Base-by-base conservation (phyloP, 2,888 invertebrate genomes). In the Heliconius charithonia region DNA sequence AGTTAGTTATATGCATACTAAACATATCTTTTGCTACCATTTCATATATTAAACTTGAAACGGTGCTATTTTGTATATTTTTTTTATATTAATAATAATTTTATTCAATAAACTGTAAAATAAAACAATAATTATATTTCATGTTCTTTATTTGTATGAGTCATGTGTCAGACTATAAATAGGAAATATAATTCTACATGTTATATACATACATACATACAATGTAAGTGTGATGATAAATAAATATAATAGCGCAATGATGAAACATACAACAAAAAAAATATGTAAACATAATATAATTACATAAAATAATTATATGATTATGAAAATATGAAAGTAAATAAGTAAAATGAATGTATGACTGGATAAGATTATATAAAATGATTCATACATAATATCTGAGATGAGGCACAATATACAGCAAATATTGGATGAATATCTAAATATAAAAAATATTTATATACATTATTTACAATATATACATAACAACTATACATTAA, bases 91-190 rank as follows among this genome's bases (percentile, higher is more conserved):
- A n/a, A 12, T n/a, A 59, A 59, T 63, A 16, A 45, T 9, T 74
- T 37, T n/a, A 32, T 25, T n/a, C 1, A 51, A 51, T 10, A 37
- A 37, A 25, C 13, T 25, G 2, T 25, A 7, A 74, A 80, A 62
- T 72, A 76, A 80, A 80, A 45, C 51, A 77, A 41, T 63, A 51
- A 29, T 81, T 79, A 75, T 75, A 59, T 73, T 76, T 73, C 9
- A 79, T 78, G 92, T 92, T 92, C 93, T 94, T 93, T 93, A 94
- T 94, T 94, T 93, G 93, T 93, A 94, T 91, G 93, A 90, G 87
- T 88, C 86, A 83, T 86, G 85, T 84, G 78, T 80, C 51, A 66
- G 73, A 79, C 29, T 29, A 77, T 77, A 77, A 70, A 79, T 77
- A 75, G 78, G 76, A 80, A 79, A 75, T 41, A 77, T 41, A 27